These are phyloP conservation scores for Coelopa frigida DNA, from an alignment of 1,140 invertebrate genomes.

Conservation along the genomic window DNA sequence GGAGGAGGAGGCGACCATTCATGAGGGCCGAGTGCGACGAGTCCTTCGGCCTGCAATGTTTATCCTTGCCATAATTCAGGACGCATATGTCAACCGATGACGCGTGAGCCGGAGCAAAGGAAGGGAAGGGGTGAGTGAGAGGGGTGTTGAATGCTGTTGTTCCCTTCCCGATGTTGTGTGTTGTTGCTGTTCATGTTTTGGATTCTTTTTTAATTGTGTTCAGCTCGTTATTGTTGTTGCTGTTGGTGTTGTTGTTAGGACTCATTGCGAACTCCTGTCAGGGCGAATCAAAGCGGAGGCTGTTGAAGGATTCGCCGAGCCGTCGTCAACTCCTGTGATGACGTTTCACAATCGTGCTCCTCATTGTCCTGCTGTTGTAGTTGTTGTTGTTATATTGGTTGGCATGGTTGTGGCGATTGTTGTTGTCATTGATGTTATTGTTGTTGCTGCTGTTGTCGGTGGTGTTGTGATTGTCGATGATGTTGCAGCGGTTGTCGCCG, in stretches of 20 bases:
- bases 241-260: no score
- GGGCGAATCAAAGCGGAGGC: no score
- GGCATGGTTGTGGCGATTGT: not conserved
- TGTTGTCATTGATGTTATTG: not conserved
- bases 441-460: conserved; percentile 6
- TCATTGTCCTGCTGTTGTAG: no score
- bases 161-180: not conserved
- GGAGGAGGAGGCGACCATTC: not conserved
- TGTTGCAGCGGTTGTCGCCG: conserved; percentile 4
- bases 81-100: conserved; percentile 29
- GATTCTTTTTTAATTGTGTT: not conserved
- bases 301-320: no score
- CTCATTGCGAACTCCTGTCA: no score
- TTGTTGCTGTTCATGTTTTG: not conserved
- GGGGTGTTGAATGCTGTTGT: conserved; percentile 4
- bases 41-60: not conserved
- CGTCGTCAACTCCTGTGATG: no score
- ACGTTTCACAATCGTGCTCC: no score
- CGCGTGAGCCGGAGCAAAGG: conserved; percentile 18
- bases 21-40: not conserved
- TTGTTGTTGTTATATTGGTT: no score
- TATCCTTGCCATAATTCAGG: conserved; percentile 16
- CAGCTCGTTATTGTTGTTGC: not conserved
- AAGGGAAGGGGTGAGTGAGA: not conserved
- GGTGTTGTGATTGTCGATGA: conserved; percentile 16